Evolutionary conservation across 2,888 invertebrate genomes (phyloP).

Genomic region (Nomada flava): DNA sequence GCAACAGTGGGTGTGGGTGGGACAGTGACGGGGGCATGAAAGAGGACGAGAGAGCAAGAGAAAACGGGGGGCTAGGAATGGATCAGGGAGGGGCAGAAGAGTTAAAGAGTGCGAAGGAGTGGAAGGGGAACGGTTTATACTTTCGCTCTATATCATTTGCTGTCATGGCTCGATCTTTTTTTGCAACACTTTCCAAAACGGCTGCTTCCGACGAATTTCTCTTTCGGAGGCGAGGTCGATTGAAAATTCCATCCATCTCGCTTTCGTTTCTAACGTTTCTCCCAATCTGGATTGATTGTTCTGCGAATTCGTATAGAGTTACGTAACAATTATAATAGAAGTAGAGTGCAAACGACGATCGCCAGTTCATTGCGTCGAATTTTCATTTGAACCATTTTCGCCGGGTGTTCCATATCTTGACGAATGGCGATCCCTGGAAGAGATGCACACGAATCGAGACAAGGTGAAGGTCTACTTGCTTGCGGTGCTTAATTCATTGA

Average conservation of each 20-base stretch:
- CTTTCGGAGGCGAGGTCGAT: background rate
- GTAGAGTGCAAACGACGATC: background rate
- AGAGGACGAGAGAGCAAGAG: conserved; percentile 42
- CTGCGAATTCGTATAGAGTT: conserved; percentile 12
- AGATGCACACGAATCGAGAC: conserved; percentile 42
- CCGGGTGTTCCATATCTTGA: conserved; percentile 33
- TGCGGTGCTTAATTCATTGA: conserved; percentile 64
- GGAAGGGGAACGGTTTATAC: conserved; percentile 57
- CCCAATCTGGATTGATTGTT: conserved; percentile 8
- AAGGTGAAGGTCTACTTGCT: conserved; percentile 65
- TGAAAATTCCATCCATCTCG: background rate
- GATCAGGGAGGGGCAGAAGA: conserved; percentile 21
- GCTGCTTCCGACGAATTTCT: conserved; percentile 25
- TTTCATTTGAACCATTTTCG: conserved; percentile 38
- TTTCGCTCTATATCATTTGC: conserved; percentile 63
- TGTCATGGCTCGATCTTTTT: conserved; percentile 47
- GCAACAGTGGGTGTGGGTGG: conserved; percentile 72
- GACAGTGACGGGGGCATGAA: conserved; percentile 36
- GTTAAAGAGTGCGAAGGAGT: conserved; percentile 26
- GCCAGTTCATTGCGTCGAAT: background rate
- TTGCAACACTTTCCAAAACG: conserved; percentile 56
- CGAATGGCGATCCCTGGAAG: conserved; percentile 43
- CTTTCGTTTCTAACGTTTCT: background rate
- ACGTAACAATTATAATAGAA: conserved; percentile 17
- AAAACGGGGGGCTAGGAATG: conserved; percentile 11